Evolutionary conservation across 2,888 invertebrate species (phyloP).

Genomic region (Zhengitettix transpicula): DNA sequence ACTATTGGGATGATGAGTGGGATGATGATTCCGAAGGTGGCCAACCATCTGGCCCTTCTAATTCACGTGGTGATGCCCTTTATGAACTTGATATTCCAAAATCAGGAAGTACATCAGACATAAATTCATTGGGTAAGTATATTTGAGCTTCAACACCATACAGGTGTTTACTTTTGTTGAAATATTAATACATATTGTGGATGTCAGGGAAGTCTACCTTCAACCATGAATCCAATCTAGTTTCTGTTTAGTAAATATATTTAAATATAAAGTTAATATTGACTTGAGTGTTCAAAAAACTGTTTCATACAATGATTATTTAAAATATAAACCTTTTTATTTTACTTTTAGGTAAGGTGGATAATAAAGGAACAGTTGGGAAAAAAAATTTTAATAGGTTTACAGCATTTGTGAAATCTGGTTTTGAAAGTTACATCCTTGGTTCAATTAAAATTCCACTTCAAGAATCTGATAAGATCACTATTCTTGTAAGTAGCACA

Average conservation of each 20-base stretch:
- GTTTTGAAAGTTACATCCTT: constrained; percentile 76
- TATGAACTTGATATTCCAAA: neutral
- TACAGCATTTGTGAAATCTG: constrained; percentile 78
- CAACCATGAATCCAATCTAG: neutral
- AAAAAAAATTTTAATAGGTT: constrained; percentile 64
- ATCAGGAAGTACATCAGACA: constrained; percentile 16
- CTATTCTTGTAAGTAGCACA: constrained; percentile 32
- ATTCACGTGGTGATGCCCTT: neutral
- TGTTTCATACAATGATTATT: neutral
- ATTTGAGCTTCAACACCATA: too few relatives aligned
- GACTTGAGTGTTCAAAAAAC: neutral
- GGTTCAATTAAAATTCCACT: constrained; percentile 53
- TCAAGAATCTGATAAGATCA: constrained; percentile 52
- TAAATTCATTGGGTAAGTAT: constrained; percentile 15
- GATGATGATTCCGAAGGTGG: constrained; percentile 72
- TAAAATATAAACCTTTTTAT: neutral
- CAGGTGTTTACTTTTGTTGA: too few relatives aligned
- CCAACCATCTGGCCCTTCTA: constrained; percentile 15
- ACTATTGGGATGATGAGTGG: constrained; percentile 77
- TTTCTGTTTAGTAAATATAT: neutral
- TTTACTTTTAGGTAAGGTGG: constrained; percentile 16
- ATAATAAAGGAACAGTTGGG: constrained; percentile 43
- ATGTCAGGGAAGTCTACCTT: too few relatives aligned
- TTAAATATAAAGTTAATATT: too few relatives aligned
- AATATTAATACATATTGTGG: too few relatives aligned